These are phyloP conservation scores for Callocephalon fimbriatum DNA, from an alignment of 2,113 vertebrate genomes.

Conservation along the genomic window DNA sequence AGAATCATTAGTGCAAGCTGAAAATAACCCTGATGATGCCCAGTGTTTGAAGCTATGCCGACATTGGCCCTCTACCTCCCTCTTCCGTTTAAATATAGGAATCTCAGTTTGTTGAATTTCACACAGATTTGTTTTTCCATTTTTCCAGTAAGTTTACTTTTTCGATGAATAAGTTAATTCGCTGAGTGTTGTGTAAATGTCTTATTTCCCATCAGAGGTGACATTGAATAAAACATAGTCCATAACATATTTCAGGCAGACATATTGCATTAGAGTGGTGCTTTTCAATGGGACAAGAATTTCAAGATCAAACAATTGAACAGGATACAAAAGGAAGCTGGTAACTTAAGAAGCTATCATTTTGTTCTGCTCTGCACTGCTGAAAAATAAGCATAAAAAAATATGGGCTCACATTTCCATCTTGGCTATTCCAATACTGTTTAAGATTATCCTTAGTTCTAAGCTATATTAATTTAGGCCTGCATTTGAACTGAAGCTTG, in stretches of 20 bases:
- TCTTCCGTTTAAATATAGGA: background rate
- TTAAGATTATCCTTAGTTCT: background rate
- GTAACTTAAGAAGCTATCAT: background rate
- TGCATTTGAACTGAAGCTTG: background rate
- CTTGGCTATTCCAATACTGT: background rate
- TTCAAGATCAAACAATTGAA: background rate
- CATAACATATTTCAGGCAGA: background rate
- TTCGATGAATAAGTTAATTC: accelerated
- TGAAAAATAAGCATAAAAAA: background rate
- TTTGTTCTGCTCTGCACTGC: background rate
- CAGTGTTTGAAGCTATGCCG: background rate
- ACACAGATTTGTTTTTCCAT: background rate
- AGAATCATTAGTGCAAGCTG: background rate
- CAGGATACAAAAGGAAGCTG: background rate
- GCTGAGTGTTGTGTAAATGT: background rate
- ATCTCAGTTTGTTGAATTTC: background rate
- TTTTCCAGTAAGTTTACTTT: background rate
- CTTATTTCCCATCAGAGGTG: background rate
- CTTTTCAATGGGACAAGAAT: background rate
- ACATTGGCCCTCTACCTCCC: background rate
- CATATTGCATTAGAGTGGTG: background rate
- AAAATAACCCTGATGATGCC: background rate
- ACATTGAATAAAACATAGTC: background rate
- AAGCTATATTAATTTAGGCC: background rate
- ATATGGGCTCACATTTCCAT: background rate